A percentile compares a stretch with the other conserved stretches of the same genome.
phyloP scores from a whole-genome alignment of 35 echinoderm and acorn worm species.

The Anneissia japonica region DNA sequence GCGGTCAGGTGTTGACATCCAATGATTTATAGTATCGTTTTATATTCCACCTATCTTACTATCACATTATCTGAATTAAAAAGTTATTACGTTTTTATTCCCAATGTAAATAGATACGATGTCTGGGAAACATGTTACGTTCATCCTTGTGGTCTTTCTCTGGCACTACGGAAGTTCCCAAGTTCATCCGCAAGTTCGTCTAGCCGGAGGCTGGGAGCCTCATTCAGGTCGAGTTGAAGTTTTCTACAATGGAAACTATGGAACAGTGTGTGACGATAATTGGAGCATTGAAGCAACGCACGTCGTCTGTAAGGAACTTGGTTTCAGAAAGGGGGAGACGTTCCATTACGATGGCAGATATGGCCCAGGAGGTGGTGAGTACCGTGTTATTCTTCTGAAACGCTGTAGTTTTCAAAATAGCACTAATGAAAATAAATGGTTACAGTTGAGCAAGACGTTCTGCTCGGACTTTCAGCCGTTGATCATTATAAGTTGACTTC shows the following conservation, averaged over 20 bases:
- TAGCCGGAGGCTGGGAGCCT: background rate
- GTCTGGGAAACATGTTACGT: background rate
- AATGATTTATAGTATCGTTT: no score
- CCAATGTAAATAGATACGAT: background rate
- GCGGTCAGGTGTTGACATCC: no score
- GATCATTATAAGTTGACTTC: no score
- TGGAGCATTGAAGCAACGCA: background rate
- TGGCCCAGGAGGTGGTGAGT: background rate
- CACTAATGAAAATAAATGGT: no score
- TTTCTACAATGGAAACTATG: background rate
- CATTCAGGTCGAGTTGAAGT: slow-evolving; percentile 14
- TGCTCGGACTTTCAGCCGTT: no score
- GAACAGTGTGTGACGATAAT: background rate
- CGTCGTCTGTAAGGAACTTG: slow-evolving; percentile 2
- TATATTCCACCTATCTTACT: no score
- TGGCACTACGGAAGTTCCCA: background rate
- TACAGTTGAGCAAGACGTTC: no score
- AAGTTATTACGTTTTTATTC: background rate
- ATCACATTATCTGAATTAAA: no score
- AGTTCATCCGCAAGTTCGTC: background rate
- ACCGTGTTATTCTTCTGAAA: no score
- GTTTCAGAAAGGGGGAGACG: background rate
- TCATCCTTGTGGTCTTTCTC: background rate
- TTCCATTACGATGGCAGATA: background rate
- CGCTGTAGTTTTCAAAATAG: no score